Conservation (phyloP, 2,113 vertebrate genomes). For the Meriones unguiculatus region DNA sequence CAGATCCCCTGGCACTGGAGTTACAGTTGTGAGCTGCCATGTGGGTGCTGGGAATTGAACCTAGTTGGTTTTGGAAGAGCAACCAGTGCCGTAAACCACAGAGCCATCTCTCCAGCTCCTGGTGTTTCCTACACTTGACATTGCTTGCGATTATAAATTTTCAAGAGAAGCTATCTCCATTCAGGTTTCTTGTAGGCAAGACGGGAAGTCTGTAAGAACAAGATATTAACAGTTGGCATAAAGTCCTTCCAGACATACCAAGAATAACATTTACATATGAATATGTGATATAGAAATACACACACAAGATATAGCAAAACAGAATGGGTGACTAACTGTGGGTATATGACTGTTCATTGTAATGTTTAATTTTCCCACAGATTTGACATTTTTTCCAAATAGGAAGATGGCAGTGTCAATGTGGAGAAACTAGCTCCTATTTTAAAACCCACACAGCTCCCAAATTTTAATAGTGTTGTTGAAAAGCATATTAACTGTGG, state of each 20-base stretch:
- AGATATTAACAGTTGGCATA: not conserved
- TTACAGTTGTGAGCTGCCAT: too few species aligned
- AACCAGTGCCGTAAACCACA: too few species aligned
- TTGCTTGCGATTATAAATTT: not conserved
- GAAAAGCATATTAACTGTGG: not conserved
- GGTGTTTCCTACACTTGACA: not conserved
- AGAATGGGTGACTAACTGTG: not conserved
- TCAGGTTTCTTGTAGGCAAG: not conserved
- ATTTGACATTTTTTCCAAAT: slow-evolving; percentile 33
- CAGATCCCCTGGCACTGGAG: too few species aligned
- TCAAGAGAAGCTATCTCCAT: not conserved
- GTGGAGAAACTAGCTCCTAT: not conserved
- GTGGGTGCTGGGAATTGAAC: too few species aligned
- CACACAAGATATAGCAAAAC: not conserved
- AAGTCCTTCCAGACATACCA: not conserved
- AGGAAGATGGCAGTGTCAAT: not conserved
- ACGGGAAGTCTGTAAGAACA: not conserved
- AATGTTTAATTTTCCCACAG: not conserved
- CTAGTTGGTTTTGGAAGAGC: too few species aligned
- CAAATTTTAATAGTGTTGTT: not conserved
- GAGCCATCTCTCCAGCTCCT: too few species aligned
- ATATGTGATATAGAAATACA: not conserved
- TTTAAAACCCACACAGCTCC: not conserved
- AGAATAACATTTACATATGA: not conserved
- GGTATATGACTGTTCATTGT: not conserved